phyloP scores from a whole-genome alignment of 2,113 vertebrate genomes.

The Corythaixoides concolor region DNA sequence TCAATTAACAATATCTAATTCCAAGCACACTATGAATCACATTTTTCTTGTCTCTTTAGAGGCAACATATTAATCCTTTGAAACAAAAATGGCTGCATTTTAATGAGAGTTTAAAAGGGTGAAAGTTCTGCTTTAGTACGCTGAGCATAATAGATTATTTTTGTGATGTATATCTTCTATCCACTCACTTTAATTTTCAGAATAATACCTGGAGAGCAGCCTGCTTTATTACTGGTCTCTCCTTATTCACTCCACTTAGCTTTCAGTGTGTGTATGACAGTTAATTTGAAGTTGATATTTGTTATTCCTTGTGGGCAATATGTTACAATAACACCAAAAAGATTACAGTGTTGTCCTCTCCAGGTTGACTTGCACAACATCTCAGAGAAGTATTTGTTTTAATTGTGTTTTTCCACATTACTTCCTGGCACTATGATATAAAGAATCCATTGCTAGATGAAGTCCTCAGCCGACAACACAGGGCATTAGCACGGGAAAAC shows the following conservation, averaged over 20 bases:
- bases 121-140: conserved; percentile 46
- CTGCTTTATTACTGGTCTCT: conserved; percentile 11
- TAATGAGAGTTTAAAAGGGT: conserved; percentile 65
- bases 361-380: neutral
- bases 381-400: neutral
- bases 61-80: conserved; percentile 65
- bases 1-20: conserved; percentile 48
- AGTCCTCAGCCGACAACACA: neutral
- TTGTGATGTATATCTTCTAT: conserved; percentile 36
- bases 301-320: neutral
- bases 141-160: conserved; percentile 47
- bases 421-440: neutral
- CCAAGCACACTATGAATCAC: conserved; percentile 27
- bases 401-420: neutral
- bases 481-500: accelerated
- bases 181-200: conserved; percentile 54
- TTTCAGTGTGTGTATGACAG: conserved; percentile 1
- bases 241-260: conserved; percentile 24
- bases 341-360: neutral
- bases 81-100: conserved; percentile 65
- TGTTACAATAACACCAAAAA: neutral
- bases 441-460: neutral
- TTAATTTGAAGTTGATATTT: conserved; percentile 24
- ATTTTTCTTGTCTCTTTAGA: conserved; percentile 56
- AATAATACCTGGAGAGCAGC: conserved; percentile 26